Evolutionary conservation across 30 jellyfish, hydroid and myxozoan species (phyloP).

Genomic region (Pelagia noctiluca): DNA sequence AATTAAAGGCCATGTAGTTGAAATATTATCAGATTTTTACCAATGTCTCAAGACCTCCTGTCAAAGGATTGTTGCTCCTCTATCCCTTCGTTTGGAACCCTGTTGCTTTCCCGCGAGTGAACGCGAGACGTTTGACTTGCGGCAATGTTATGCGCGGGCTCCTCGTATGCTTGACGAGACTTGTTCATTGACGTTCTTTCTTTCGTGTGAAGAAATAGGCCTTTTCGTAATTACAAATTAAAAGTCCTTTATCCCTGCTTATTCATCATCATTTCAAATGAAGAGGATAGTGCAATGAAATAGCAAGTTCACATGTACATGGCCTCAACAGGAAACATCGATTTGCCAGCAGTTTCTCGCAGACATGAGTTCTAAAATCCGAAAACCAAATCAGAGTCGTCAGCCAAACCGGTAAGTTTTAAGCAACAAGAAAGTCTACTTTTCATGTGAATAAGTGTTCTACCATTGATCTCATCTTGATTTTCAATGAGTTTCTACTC

Average conservation of each 20-base stretch:
- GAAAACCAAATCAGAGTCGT: slow-evolving; percentile 15
- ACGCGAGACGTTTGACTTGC: background rate
- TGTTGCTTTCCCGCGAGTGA: background rate
- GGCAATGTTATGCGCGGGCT: background rate
- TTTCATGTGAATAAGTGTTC: no score
- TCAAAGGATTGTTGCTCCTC: no score
- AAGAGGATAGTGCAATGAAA: background rate
- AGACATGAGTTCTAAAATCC: slow-evolving; percentile 63
- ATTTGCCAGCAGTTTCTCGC: slow-evolving; percentile 30
- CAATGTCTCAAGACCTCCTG: no score
- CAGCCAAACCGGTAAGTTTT: slow-evolving; percentile 27
- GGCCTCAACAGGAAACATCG: slow-evolving; percentile 54
- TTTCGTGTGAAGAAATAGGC: background rate
- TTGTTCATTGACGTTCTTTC: background rate
- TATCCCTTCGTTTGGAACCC: background rate
- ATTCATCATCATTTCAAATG: background rate
- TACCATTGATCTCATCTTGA: no score
- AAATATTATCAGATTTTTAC: no score
- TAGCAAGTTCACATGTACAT: slow-evolving; percentile 30
- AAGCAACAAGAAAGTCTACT: no score
- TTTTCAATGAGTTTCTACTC: no score
- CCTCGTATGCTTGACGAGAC: background rate
- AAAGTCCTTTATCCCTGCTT: background rate
- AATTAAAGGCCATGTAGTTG: no score
- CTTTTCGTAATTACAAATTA: background rate